Percentiles rank a stretch among this genome's conserved stretches.
Evolutionary conservation across 2,113 vertebrate species (phyloP).

Genomic region (Bucco capensis): DNA sequence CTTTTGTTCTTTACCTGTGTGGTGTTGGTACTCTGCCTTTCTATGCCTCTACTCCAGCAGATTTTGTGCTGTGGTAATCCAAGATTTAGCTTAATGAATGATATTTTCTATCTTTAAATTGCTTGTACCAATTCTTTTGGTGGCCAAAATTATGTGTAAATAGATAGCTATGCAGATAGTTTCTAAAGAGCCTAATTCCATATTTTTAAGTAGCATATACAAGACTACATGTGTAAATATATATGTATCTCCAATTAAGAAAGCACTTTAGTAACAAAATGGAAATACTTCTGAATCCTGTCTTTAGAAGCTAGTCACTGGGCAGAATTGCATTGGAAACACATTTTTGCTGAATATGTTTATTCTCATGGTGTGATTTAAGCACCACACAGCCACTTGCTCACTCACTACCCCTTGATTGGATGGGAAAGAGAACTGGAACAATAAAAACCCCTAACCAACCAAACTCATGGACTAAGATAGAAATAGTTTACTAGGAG

Average conservation of each 20-base stretch:
- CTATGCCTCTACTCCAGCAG: rapidly evolving
- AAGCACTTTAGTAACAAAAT: neutral
- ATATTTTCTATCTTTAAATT: neutral
- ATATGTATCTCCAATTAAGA: neutral
- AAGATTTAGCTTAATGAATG: neutral
- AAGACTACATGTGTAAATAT: neutral
- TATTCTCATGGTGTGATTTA: neutral
- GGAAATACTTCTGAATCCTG: neutral
- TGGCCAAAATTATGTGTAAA: neutral
- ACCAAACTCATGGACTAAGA: neutral
- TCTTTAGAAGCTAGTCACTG: neutral
- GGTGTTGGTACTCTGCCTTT: neutral
- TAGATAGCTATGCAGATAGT: neutral
- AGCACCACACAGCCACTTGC: neutral
- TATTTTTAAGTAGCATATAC: neutral
- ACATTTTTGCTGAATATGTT: neutral
- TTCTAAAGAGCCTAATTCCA: neutral
- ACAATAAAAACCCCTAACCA: too few relatives aligned
- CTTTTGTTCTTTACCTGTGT: neutral
- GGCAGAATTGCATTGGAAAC: neutral
- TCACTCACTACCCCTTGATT: neutral
- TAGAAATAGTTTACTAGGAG: neutral
- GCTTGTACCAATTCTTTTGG: neutral
- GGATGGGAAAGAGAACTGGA: neutral
- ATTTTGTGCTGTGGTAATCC: neutral